A percentile compares a stretch with the other conserved stretches of the same genome.
These are phyloP conservation scores for Panopea generosa DNA, from an alignment of 2,888 invertebrate species.

Conservation along the genomic window DNA sequence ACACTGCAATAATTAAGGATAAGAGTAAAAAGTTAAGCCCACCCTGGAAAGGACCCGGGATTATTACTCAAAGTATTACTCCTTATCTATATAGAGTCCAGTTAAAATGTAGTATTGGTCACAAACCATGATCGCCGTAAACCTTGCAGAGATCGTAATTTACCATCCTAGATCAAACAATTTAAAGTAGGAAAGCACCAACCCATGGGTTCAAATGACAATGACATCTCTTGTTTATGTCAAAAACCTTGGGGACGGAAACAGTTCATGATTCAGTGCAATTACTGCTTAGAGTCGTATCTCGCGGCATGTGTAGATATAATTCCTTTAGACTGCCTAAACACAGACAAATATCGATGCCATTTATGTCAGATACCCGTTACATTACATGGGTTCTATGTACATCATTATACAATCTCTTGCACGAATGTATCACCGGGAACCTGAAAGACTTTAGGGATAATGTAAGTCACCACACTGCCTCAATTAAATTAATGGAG, in stretches of 20 bases:
- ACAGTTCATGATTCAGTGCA: conserved; percentile 9
- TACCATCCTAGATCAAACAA: conserved; percentile 22
- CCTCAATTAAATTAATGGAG: too few species aligned
- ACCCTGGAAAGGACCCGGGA: conserved; percentile 49
- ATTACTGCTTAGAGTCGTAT: conserved; percentile 13
- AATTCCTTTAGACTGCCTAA: neutral
- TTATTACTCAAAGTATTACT: conserved; percentile 31
- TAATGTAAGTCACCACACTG: too few species aligned
- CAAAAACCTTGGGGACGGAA: neutral
- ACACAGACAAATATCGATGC: neutral
- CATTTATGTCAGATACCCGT: too few species aligned
- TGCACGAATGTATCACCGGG: too few species aligned
- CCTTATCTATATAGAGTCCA: conserved; percentile 36
- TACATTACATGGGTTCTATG: neutral
- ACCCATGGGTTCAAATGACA: neutral
- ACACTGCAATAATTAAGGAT: conserved; percentile 29
- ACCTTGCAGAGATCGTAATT: conserved; percentile 18
- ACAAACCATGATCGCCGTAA: conserved; percentile 49
- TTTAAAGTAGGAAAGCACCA: neutral
- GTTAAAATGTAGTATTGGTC: conserved; percentile 8
- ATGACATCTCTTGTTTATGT: neutral
- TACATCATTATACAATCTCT: too few species aligned
- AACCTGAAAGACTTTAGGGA: too few species aligned
- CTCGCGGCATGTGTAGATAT: conserved; percentile 3
- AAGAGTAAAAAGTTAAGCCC: conserved; percentile 29